Evolutionary conservation across 1,140 invertebrate species (phyloP), one percentile per base, ranked within the genome.

Genomic region (Formica selysi): DNA sequence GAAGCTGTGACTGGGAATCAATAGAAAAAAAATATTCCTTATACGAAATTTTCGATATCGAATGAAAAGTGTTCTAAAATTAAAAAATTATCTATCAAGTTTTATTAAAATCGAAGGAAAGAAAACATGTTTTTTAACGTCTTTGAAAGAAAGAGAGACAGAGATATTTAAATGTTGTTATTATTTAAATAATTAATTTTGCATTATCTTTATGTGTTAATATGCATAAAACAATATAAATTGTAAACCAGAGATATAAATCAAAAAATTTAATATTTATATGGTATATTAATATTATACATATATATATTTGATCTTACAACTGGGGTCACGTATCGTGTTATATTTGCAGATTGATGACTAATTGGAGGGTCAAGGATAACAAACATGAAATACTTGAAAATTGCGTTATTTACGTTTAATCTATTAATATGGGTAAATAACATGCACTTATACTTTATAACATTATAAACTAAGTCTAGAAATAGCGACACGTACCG

Each of bases 381-480:
- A 86, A 62, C 84, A 87, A 79, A 85, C 57, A 95, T 95, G 94
- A 95, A 95, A 91, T 93, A 94, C 87, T 94, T 95, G 81, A 96
- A 96, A 92, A 92, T 94, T 81, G 93, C 94, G 29, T 93, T 96
- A 81, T 94, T 96, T 67, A 90, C 94, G 6, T 96, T 96, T 93
- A 96, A 96, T 91, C 90, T 96, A 51, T 86, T 96, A 67, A 96
- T 96, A 94, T 96, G 95, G 96, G 96, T 96, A 95, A 95, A 92
- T 92, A 83, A 59, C 7, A 86, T 19, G 57, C 48, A 64, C 65
- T 59, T 79, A 38, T 16, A 59, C 38, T 48, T 81, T 61, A 51
- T 68, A 38, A 80, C 19, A 65, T 83, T 51, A 70, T 62, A 22
- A 65, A 41, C n/a, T 65, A 61, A 65, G 41, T 51, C 13, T 41